Conservation (phyloP, 2,888 invertebrate species). For the Griposia aprilina region DNA sequence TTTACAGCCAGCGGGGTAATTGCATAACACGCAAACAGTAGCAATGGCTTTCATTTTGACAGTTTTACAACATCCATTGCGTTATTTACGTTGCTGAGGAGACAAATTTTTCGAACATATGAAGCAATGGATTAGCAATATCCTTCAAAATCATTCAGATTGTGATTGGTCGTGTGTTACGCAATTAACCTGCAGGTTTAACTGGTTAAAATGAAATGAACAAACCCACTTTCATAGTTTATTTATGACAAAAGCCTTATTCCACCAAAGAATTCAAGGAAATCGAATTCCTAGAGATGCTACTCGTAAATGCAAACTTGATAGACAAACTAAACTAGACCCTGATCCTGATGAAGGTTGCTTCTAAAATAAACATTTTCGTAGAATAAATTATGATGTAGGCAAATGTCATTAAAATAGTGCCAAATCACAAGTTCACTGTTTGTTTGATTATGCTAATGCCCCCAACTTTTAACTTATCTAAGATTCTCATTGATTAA, state of each 20-base stretch:
- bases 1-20: not conserved
- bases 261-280: not conserved
- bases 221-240: not conserved
- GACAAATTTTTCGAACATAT: no score
- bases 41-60: not conserved
- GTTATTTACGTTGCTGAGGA: no score
- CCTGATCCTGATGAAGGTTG: constrained; percentile 36
- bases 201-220: no score
- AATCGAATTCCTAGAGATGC: not conserved
- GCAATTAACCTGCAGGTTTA: not conserved
- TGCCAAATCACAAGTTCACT: constrained; percentile 36
- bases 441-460: constrained; percentile 48
- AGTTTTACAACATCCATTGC: no score
- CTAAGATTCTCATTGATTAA: not conserved
- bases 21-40: not conserved
- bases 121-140: no score
- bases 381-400: constrained; percentile 22
- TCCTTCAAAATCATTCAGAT: no score
- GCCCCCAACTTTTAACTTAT: not conserved
- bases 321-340: constrained; percentile 18
- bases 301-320: constrained; percentile 2
- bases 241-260: not conserved
- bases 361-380: constrained; percentile 24
- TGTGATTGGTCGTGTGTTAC: no score
- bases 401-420: constrained; percentile 13